Evolutionary conservation across 2,113 vertebrate species (phyloP), one percentile per base, ranked within the genome.

Genomic region (Charadrius vociferus): DNA sequence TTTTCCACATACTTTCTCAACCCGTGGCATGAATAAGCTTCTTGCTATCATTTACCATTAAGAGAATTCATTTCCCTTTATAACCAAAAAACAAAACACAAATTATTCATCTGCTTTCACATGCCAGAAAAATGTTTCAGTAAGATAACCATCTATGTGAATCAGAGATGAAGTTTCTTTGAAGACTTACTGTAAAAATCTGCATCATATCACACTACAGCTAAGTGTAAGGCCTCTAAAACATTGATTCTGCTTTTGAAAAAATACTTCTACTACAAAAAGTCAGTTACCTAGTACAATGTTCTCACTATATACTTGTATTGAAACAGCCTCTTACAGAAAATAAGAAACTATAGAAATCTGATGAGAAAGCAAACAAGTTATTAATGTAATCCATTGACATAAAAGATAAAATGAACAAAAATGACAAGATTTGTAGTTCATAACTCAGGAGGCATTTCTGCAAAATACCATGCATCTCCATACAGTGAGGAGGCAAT

Each of bases 41-140:
- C 59, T 82, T 77, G 71, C 50, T 90, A 41, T 70, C 82, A 37
- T 61, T 88, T 82, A 70, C 81, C 37, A 24, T 63, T 93, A 73
- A 37, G 23, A 90, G 13, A 96, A 88, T 77, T 86, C 3, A 72
- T 91, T 94, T 95, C 62, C 56, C 56, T 93, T 94, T 85, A 36
- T 58, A 96, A 89, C 19, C 17, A 65, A 75, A 21, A 19, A 90
- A 86, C 43, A 85, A 82, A 91, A 13, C 32, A 71, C 71, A 50
- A 89, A 59, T 75, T 91, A 78, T 81, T 87, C 77, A 86, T 89
- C 73, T 78, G 18, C 43, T 92, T 88, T 88, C 85, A 70, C 36
- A 70, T 53, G 32, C 77, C 59, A 95, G 67, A 80, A 53, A 56
- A 90, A 93, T 27, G 39, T 88, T 94, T 90, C 67, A 41, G 56